Conservation (phyloP, 2,113 vertebrate genomes). For the Anhinga rufa region DNA sequence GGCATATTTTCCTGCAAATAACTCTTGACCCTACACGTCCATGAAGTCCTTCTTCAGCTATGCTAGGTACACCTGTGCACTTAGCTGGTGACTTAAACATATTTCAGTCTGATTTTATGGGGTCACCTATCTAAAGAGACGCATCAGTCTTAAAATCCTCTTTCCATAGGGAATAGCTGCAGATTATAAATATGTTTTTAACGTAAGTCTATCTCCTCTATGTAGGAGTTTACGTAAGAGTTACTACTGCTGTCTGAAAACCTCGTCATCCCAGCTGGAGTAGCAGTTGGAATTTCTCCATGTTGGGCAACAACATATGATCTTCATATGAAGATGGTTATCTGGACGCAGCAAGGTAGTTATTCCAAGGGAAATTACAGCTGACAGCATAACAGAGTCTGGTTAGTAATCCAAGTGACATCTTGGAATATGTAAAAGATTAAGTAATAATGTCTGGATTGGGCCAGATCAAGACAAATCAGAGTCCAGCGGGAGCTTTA, state of each 20-base stretch:
- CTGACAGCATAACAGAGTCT: neutral
- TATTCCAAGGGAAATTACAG: neutral
- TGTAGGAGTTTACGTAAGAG: neutral
- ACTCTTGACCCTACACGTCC: neutral
- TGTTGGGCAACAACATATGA: constrained; percentile 1
- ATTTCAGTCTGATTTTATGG: neutral
- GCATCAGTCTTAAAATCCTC: neutral
- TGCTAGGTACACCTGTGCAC: neutral
- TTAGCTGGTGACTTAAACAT: neutral
- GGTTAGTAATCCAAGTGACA: constrained; percentile 20
- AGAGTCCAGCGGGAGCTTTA: constrained; percentile 4
- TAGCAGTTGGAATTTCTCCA: neutral
- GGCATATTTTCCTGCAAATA: neutral
- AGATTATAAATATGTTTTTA: neutral
- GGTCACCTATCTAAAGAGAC: neutral
- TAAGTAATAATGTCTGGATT: constrained; percentile 18
- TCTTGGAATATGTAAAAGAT: constrained; percentile 30
- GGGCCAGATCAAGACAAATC: constrained; percentile 28
- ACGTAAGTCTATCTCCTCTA: neutral
- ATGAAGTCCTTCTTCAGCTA: neutral
- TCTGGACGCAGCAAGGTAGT: neutral
- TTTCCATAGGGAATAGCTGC: neutral
- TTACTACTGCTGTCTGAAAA: neutral
- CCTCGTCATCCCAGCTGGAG: neutral
- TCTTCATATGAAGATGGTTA: neutral